Base-by-base conservation (phyloP, 2,797 vertebrate species). In the Novumbra hubbsi region DNA sequence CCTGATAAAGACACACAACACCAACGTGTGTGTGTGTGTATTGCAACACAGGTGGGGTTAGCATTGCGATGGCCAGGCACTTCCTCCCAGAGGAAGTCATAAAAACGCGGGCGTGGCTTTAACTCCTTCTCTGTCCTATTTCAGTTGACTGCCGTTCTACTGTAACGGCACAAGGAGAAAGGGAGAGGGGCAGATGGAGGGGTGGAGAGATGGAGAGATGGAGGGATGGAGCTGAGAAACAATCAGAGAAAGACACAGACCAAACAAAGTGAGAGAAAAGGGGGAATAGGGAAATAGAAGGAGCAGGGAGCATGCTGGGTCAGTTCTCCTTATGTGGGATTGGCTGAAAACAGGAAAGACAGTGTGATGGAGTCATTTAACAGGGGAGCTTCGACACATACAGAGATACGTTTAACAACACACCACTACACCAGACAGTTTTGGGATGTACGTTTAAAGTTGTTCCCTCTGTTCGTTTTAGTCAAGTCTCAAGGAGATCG, bases 51-150 rank as follows among this genome's bases (percentile, higher is more conserved):
- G 92, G 95, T 93, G 92, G 91, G 21, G 21, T 0, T 21, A 60
- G 55, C 11, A 24, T 21, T 17, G 91, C 84, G 76, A 92, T 83
- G 91, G 92, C 89, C 86, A 91, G 92, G 93, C 92, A 90, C 94
- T 97, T 96, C 95, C 96, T 95, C 92, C 84, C 88, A 92, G 92
- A 95, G 95, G 96, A 98, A 96, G 94, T 95, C 92, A 91, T 97
- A 96, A 96, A 96, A 76, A 92, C 89, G 85, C 90, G 86, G 81
- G 78, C 92, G 94, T 91, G 90, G 88, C 88, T 94, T 91, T 92
- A 92, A 94, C 92, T 90, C 68, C 87, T 78, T 88, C 83, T 88
- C 87, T 88, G 80, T 83, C 84, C 82, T 80, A 85, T 88, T 84
- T 90, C 87, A 95, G 93, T 94, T 93, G 91, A 93, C 90, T 92